Conservation (phyloP, 1,140 invertebrate genomes). For the Drosophila kikkawai region DNA sequence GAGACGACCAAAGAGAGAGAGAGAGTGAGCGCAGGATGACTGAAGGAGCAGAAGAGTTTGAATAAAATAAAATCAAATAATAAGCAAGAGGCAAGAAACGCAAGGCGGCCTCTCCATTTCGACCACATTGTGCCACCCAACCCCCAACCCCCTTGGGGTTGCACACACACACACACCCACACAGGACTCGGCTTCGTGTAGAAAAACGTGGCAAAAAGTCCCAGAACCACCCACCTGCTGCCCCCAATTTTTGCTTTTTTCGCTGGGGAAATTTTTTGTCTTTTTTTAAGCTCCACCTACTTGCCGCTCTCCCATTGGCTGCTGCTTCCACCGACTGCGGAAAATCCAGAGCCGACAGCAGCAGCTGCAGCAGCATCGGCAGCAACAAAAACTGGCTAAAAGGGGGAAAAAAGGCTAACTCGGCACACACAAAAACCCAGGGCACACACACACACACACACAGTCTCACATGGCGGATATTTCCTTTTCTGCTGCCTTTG, state of each 20-base stretch:
- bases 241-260: conserved; percentile 60
- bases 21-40: conserved; percentile 31
- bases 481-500: conserved; percentile 68
- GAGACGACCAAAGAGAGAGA: conserved; percentile 14
- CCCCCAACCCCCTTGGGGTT: neutral
- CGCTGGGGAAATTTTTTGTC: conserved; percentile 79
- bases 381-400: conserved; percentile 68
- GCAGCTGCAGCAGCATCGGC: conserved; percentile 35
- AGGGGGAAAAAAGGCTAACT: conserved; percentile 81
- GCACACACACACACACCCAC: conserved; percentile 17
- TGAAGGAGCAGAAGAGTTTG: conserved; percentile 54
- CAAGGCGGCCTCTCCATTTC: conserved; percentile 33
- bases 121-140: conserved; percentile 5
- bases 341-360: conserved; percentile 53
- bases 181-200: conserved; percentile 58
- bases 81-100: conserved; percentile 72
- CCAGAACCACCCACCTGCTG: conserved; percentile 41
- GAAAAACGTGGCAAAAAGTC: conserved; percentile 81
- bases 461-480: conserved; percentile 22
- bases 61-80: conserved; percentile 82
- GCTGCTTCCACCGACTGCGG: conserved; percentile 54
- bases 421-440: conserved; percentile 61
- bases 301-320: conserved; percentile 78
- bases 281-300: conserved; percentile 85
- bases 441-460: conserved; percentile 22